These are phyloP conservation scores for Ommatoiulus sabulosus DNA, from an alignment of 2,888 invertebrate species.

Conservation along the genomic window DNA sequence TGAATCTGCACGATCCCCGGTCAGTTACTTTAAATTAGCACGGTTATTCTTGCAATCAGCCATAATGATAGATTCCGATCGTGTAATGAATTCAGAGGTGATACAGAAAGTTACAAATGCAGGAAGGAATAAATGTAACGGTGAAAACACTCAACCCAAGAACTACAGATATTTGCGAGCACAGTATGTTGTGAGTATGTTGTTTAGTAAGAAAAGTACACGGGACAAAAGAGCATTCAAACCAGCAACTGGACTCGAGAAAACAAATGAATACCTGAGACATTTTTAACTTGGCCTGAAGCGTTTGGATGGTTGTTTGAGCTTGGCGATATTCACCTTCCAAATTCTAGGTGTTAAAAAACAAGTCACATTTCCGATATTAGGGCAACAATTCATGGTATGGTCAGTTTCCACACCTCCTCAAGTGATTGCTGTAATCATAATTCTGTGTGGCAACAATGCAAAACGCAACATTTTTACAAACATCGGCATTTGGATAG, in stretches of 20 bases:
- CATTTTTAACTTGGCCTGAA: slow-evolving; percentile 44
- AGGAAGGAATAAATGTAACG: neutral
- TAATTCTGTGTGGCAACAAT: neutral
- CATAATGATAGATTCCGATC: neutral
- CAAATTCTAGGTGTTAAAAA: slow-evolving; percentile 47
- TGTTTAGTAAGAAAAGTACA: neutral
- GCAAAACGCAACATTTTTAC: neutral
- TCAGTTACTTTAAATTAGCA: neutral
- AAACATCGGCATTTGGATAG: neutral
- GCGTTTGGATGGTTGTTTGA: slow-evolving; percentile 22
- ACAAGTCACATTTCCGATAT: neutral
- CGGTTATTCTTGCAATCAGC: neutral
- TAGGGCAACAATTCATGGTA: neutral
- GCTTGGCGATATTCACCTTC: slow-evolving; percentile 30
- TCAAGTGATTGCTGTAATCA: neutral
- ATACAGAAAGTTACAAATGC: slow-evolving; percentile 31
- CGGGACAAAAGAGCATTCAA: slow-evolving; percentile 9
- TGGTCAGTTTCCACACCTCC: neutral
- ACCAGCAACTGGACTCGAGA: neutral
- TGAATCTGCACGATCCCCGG: neutral
- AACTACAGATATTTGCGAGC: neutral
- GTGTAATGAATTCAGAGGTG: neutral
- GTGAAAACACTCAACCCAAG: neutral
- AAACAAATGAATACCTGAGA: slow-evolving; percentile 51
- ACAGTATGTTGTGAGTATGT: neutral